Percentiles rank a stretch among this genome's conserved stretches.
Evolutionary conservation across 2,888 invertebrate genomes (phyloP).

Genomic region (Argynnis bischoffii): DNA sequence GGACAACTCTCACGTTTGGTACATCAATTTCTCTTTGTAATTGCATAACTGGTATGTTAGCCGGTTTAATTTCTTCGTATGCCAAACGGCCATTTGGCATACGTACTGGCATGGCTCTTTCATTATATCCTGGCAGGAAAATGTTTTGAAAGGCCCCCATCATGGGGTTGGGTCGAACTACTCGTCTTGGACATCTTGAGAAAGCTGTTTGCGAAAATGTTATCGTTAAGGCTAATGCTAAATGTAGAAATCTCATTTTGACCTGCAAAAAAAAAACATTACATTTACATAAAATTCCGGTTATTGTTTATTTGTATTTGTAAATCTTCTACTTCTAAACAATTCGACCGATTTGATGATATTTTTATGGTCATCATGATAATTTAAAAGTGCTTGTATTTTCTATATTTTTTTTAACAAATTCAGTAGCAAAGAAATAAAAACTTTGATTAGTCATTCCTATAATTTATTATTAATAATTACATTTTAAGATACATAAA

Average conservation of each 20-base stretch:
- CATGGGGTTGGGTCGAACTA: slow-evolving; percentile 31
- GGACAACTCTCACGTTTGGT: slow-evolving; percentile 21
- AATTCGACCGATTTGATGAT: too few species aligned
- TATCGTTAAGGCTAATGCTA: slow-evolving; percentile 24
- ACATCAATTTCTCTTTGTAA: slow-evolving; percentile 9
- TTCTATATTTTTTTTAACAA: too few species aligned
- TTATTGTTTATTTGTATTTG: too few species aligned
- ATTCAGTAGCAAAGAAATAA: too few species aligned
- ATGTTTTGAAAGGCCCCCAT: slow-evolving; percentile 47
- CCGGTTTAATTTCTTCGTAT: slow-evolving; percentile 28
- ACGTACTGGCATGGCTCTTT: slow-evolving; percentile 45
- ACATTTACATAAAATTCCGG: too few species aligned
- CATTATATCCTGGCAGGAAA: slow-evolving; percentile 47
- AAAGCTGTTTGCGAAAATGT: slow-evolving; percentile 19
- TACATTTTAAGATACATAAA: too few species aligned
- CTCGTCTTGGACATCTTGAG: slow-evolving; percentile 34
- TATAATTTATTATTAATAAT: too few species aligned
- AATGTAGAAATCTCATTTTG: slow-evolving; percentile 31
- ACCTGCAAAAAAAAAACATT: background rate
- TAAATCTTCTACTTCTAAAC: too few species aligned
- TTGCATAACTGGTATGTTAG: slow-evolving; percentile 10
- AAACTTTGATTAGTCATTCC: too few species aligned
- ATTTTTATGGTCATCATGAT: too few species aligned
- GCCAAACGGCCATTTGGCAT: slow-evolving; percentile 27
- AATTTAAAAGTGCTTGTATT: too few species aligned